Conservation (phyloP, 1,140 invertebrate species). For the Pseudobourletiella spinata region DNA sequence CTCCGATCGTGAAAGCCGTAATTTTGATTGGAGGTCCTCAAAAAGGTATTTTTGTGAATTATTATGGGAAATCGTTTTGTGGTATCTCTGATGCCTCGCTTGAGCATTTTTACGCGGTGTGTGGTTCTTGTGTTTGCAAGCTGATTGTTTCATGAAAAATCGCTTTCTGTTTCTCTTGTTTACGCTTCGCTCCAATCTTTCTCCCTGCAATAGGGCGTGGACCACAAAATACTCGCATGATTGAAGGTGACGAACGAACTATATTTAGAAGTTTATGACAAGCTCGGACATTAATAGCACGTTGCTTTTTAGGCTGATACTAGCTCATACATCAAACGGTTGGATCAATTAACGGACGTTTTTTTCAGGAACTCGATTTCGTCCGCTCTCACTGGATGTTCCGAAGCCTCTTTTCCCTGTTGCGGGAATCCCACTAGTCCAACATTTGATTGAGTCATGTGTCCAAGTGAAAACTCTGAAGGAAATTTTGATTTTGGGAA, state of each 20-base stretch:
- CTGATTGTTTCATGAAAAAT: too few relatives aligned
- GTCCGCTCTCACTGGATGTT: slow-evolving; percentile 88
- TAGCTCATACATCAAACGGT: too few relatives aligned
- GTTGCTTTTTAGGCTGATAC: too few relatives aligned
- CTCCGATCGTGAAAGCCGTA: slow-evolving; percentile 47
- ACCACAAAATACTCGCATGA: too few relatives aligned
- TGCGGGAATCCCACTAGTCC: slow-evolving; percentile 85
- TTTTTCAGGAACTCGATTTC: slow-evolving; percentile 79
- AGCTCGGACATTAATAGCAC: too few relatives aligned
- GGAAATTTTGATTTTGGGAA: slow-evolving; percentile 91
- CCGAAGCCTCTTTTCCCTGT: slow-evolving; percentile 97
- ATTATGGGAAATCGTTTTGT: background rate
- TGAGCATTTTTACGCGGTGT: background rate
- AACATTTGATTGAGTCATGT: slow-evolving; percentile 96
- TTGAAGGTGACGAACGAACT: background rate
- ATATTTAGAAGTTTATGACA: background rate
- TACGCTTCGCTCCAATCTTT: too few relatives aligned
- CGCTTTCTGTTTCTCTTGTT: too few relatives aligned
- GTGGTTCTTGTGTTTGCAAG: too few relatives aligned
- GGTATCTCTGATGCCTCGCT: too few relatives aligned
- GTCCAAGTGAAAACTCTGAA: slow-evolving; percentile 63
- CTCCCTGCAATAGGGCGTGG: too few relatives aligned
- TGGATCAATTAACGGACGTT: background rate
- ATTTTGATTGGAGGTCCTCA: slow-evolving; percentile 56
- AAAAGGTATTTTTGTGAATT: slow-evolving; percentile 46